Conservation (phyloP, 1,140 invertebrate genomes). For the Campoletis sonorensis region DNA sequence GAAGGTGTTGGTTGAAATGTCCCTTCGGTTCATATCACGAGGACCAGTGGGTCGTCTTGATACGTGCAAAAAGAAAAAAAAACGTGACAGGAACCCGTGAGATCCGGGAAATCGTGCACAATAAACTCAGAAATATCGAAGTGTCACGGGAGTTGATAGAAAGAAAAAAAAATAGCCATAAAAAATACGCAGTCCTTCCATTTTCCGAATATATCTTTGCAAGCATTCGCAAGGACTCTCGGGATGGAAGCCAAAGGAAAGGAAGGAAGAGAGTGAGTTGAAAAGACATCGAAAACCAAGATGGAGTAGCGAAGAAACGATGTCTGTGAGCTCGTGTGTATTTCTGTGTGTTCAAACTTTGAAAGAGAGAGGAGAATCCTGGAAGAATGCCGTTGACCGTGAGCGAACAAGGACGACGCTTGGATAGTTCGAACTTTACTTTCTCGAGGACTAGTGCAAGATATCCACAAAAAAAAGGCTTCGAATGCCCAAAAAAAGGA, state of each 20-base stretch:
- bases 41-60: not conserved
- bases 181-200: not conserved
- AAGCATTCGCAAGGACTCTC: not conserved
- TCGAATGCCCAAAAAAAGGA: slow-evolving; percentile 19
- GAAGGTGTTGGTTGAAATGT: not conserved
- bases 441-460: slow-evolving; percentile 26
- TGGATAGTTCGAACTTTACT: slow-evolving; percentile 36
- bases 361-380: slow-evolving; percentile 53
- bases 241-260: not conserved
- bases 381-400: slow-evolving; percentile 64
- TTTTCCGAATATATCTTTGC: not conserved
- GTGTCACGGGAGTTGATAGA: not conserved
- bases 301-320: not conserved
- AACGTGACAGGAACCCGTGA: not conserved
- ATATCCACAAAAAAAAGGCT: slow-evolving; percentile 31
- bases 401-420: slow-evolving; percentile 52
- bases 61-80: not conserved
- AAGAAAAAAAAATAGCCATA: not conserved
- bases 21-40: not conserved
- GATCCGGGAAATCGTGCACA: no score
- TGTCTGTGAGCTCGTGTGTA: not conserved
- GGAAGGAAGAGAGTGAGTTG: not conserved
- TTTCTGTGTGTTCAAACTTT: slow-evolving; percentile 8
- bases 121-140: not conserved
- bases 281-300: not conserved